A percentile compares a stretch with the other conserved stretches of the same genome.
Evolutionary conservation across 92 coral and sea anemone species (phyloP).

Genomic region (Bergia puertoricense): DNA sequence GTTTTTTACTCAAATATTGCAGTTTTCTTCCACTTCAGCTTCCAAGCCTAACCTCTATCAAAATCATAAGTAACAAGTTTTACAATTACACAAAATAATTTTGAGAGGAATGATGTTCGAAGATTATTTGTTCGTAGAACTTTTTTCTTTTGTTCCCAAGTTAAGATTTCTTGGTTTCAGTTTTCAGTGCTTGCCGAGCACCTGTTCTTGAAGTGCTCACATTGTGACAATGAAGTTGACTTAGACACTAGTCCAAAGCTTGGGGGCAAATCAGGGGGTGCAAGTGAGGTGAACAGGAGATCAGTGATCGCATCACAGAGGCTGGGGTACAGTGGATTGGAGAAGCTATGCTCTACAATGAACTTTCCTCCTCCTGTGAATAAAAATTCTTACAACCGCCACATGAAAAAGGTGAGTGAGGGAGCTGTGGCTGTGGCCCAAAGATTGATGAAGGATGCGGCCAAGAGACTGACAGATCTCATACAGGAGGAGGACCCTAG

Average conservation of each 20-base stretch:
- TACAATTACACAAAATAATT: no score
- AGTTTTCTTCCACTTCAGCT: no score
- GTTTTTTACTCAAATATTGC: no score
- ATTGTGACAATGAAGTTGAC: constrained; percentile 39
- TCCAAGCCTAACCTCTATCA: no score
- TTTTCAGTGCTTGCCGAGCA: not conserved
- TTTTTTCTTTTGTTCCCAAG: no score
- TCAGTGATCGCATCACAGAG: constrained; percentile 56
- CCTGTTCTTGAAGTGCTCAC: constrained; percentile 42
- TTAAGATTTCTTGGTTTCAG: no score
- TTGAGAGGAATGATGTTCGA: no score
- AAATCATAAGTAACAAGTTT: no score
- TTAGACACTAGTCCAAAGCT: constrained; percentile 50
- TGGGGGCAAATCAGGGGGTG: constrained; percentile 58
- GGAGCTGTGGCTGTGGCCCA: constrained; percentile 17
- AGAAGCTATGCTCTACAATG: constrained; percentile 60
- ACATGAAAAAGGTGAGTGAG: not conserved
- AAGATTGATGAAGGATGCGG: constrained; percentile 10
- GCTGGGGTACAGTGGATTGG: constrained; percentile 46
- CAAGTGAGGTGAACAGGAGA: constrained; percentile 58
- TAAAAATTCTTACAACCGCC: constrained; percentile 49
- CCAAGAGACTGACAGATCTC: not conserved
- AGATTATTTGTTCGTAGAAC: no score
- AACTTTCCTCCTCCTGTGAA: constrained; percentile 64
- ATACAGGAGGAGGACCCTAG: not conserved